Conservation (phyloP, 2,113 vertebrate genomes). For the Okapia johnstoni region DNA sequence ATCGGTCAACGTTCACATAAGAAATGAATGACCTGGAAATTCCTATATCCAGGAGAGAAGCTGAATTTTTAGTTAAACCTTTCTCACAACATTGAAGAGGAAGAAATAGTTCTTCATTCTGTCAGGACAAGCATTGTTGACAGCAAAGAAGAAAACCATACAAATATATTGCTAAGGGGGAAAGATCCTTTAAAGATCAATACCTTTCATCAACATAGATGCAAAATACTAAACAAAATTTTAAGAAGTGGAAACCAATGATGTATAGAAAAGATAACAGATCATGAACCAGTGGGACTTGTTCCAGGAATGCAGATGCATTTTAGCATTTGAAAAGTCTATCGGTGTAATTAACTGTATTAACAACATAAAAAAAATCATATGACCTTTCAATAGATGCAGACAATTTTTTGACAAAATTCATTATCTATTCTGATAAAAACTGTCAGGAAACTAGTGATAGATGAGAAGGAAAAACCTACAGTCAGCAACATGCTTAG, state of each 20-base stretch:
- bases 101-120: background rate
- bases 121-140: background rate
- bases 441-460: background rate
- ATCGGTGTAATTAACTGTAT: background rate
- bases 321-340: background rate
- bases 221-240: background rate
- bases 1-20: background rate
- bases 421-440: background rate
- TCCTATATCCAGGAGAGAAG: background rate
- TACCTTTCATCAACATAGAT: background rate
- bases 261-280: background rate
- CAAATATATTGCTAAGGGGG: background rate
- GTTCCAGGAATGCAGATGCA: background rate
- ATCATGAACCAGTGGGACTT: background rate
- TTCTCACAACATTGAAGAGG: background rate
- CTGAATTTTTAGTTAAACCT: background rate
- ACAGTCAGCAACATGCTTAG: background rate
- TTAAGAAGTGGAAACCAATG: background rate
- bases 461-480: background rate
- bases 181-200: background rate
- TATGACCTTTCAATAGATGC: background rate
- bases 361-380: background rate
- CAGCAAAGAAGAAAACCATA: background rate
- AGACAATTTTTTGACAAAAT: slow-evolving; percentile 7
- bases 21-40: background rate